Conservation (phyloP, 1,140 invertebrate species). For the Brachionus angularis region DNA sequence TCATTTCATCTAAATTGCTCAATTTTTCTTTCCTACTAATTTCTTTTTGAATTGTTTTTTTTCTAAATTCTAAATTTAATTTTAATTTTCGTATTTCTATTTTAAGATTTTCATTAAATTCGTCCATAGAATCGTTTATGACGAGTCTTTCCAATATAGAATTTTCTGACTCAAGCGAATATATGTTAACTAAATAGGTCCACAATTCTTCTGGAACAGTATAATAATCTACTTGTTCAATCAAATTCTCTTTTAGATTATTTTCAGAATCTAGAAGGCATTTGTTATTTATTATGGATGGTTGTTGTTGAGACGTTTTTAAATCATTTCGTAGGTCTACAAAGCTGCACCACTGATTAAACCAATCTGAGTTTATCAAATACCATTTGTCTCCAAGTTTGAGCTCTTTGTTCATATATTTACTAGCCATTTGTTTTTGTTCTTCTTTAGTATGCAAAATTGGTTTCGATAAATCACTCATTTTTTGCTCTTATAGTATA, state of each 20-base stretch:
- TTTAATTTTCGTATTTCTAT: constrained; percentile 15
- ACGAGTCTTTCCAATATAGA: not conserved
- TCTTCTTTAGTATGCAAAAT: too few species aligned
- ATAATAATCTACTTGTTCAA: constrained; percentile 4
- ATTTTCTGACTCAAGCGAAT: not conserved
- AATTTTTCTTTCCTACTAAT: not conserved
- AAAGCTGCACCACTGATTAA: constrained; percentile 2
- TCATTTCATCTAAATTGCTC: not conserved
- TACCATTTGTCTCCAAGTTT: constrained; percentile 27
- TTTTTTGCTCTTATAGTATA: too few species aligned
- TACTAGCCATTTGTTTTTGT: constrained; percentile 23
- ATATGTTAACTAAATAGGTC: not conserved
- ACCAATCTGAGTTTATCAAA: constrained; percentile 21
- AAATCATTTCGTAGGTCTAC: not conserved
- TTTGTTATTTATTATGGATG: constrained; percentile 8
- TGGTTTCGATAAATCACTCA: too few species aligned
- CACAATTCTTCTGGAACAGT: constrained; percentile 22
- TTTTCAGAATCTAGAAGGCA: not conserved
- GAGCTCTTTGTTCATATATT: constrained; percentile 23
- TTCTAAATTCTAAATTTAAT: not conserved
- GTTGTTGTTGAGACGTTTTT: not conserved
- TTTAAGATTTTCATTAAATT: not conserved
- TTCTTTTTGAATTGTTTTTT: not conserved
- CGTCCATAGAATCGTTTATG: not conserved
- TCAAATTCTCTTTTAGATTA: not conserved